Conservation (phyloP, 1,140 invertebrate species). For the Micrasema minimum region DNA sequence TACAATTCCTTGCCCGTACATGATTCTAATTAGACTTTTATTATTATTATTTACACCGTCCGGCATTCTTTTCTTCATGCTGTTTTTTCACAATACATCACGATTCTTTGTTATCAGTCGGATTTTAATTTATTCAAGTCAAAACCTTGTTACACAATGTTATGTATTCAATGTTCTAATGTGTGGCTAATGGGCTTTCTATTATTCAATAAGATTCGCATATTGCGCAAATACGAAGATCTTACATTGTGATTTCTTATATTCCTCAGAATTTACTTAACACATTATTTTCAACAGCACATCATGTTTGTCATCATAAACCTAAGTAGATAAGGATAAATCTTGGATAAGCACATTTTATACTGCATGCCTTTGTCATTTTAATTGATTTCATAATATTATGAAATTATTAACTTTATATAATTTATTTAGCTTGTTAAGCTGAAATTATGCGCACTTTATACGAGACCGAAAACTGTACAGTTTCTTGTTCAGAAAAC, state of each 20-base stretch:
- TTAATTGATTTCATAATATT: no score
- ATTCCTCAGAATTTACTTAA: background rate
- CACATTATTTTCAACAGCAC: no score
- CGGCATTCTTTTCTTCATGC: background rate
- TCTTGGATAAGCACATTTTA: no score
- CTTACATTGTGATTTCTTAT: background rate
- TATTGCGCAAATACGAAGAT: background rate
- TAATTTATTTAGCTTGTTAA: no score
- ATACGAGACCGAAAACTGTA: no score
- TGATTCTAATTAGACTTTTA: background rate
- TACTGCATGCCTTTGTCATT: no score
- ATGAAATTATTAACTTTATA: no score
- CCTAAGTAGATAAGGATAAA: no score
- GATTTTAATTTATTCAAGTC: background rate
- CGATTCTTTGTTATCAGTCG: background rate
- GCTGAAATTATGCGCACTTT: no score
- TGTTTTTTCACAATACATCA: background rate
- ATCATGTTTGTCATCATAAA: no score
- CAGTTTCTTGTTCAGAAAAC: no score
- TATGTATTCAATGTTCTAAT: background rate
- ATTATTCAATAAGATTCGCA: background rate
- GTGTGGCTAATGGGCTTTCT: background rate
- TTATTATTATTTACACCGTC: slow-evolving; percentile 9
- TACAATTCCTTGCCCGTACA: background rate
- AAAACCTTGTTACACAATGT: background rate